A percentile compares a stretch with the other conserved stretches of the same genome.
Evolutionary conservation across 1,140 invertebrate genomes (phyloP).

Genomic region (Hylyphantes graminicola): DNA sequence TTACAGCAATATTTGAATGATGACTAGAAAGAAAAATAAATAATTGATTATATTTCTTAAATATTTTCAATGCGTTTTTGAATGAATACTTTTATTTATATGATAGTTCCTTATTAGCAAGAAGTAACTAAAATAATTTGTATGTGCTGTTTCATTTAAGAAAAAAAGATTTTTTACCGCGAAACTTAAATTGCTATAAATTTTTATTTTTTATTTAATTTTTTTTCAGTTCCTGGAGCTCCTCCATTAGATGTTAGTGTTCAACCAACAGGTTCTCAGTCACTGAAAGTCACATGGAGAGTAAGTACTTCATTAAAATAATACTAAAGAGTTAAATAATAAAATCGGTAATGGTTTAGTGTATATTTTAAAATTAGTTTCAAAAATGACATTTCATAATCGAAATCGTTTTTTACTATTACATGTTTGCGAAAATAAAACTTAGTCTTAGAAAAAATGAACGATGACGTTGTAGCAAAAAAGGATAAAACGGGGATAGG

Average conservation of each 20-base stretch:
- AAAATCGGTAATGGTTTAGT: neutral
- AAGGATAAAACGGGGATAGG: no score
- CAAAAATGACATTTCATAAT: neutral
- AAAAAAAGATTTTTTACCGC: neutral
- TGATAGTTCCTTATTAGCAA: neutral
- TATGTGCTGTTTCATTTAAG: neutral
- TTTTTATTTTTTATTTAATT: neutral
- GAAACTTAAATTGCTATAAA: neutral
- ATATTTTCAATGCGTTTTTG: neutral
- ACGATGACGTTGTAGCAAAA: no score
- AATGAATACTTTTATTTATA: neutral
- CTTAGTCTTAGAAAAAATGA: no score
- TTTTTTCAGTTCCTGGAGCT: constrained; percentile 74
- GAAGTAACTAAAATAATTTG: neutral
- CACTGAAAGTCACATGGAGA: constrained; percentile 68
- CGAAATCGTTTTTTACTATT: no score
- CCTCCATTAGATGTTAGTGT: constrained; percentile 67
- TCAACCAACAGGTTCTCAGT: constrained; percentile 68
- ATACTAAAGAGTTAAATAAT: no score
- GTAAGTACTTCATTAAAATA: constrained; percentile 6
- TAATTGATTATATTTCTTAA: no score
- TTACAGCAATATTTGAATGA: no score
- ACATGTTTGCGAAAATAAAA: no score
- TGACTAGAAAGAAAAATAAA: no score
- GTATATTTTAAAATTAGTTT: neutral